A percentile compares a stretch with the other conserved stretches of the same genome.
Conservation (phyloP, 2,113 vertebrate genomes). For the Chaetorhynchus papuensis region DNA sequence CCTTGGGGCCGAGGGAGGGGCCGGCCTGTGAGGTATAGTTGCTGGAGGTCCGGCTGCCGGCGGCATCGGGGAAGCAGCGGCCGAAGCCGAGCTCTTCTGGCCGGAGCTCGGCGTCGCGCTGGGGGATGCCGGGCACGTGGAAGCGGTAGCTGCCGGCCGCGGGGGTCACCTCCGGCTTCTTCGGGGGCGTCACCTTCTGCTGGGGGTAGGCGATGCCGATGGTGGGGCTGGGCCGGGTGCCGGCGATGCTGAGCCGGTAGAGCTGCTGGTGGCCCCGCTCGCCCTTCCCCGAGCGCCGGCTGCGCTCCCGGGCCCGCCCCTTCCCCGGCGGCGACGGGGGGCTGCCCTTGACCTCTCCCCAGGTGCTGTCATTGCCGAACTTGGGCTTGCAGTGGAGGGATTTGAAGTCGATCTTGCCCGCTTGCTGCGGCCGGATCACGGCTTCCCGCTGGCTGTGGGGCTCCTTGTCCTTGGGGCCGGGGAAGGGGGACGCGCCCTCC, state of each 20-base stretch:
- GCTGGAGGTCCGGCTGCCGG: conserved; percentile 78
- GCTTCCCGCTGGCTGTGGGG: conserved; percentile 85
- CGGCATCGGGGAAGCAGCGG: conserved; percentile 80
- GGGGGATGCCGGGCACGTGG: conserved; percentile 77
- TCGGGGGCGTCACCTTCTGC: conserved; percentile 80
- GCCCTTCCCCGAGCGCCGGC: conserved; percentile 73
- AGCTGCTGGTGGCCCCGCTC: conserved; percentile 84
- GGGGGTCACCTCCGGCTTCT: conserved; percentile 76
- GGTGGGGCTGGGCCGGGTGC: conserved; percentile 79
- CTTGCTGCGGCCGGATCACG: conserved; percentile 84
- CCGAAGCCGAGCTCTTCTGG: conserved; percentile 79
- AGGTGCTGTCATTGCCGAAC: conserved; percentile 75
- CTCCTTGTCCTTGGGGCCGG: conserved; percentile 75
- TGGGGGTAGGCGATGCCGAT: conserved; percentile 86
- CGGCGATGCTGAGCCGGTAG: conserved; percentile 81
- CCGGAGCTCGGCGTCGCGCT: conserved; percentile 77
- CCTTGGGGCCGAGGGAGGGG: conserved; percentile 29
- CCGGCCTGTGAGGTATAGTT: conserved; percentile 88
- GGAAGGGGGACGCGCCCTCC: conserved; percentile 57
- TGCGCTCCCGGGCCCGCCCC: conserved; percentile 74
- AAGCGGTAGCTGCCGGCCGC: conserved; percentile 79
- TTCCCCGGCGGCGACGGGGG: conserved; percentile 81
- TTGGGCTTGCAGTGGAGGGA: conserved; percentile 79
- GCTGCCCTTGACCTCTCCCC: conserved; percentile 76
- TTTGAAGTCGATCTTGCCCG: conserved; percentile 84